A percentile compares a stretch with the other conserved stretches of the same genome.
Evolutionary conservation across 2,113 vertebrate species (phyloP).

Genomic region (Nothocercus julius): DNA sequence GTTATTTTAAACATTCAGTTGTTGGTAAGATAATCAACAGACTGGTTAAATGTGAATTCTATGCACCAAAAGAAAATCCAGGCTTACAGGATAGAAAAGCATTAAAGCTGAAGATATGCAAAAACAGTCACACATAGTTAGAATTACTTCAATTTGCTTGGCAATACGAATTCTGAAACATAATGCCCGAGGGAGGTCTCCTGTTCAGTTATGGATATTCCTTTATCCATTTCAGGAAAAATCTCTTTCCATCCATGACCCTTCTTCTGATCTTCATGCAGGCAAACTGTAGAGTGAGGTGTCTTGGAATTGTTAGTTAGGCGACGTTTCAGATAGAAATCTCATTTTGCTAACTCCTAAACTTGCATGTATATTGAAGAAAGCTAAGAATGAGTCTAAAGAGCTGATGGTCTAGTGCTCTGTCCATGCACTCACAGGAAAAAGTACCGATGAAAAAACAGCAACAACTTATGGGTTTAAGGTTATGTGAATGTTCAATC

Average conservation of each 20-base stretch:
- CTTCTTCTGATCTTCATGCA: constrained; percentile 42
- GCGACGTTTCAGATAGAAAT: constrained; percentile 37
- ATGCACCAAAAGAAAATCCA: constrained; percentile 42
- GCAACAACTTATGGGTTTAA: neutral
- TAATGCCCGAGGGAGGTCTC: constrained; percentile 12
- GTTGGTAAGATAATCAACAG: constrained; percentile 3
- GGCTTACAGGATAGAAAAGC: constrained; percentile 47
- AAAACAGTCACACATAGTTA: constrained; percentile 17
- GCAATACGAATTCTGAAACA: constrained; percentile 57
- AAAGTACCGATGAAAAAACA: neutral
- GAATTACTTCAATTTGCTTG: constrained; percentile 57
- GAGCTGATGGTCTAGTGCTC: neutral
- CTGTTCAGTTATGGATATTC: constrained; percentile 43
- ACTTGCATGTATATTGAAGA: neutral
- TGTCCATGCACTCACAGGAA: neutral
- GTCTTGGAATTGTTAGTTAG: constrained; percentile 12
- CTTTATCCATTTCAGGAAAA: constrained; percentile 26
- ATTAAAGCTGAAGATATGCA: constrained; percentile 29
- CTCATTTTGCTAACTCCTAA: neutral
- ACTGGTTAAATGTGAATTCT: constrained; percentile 3
- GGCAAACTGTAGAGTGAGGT: constrained; percentile 43
- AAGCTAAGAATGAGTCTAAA: neutral
- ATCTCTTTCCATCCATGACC: neutral
- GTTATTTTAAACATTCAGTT: neutral
- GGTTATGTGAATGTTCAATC: neutral